Percentiles rank a stretch among this genome's conserved stretches.
Conservation (phyloP, 2,888 invertebrate genomes). For the Oithona nana region DNA sequence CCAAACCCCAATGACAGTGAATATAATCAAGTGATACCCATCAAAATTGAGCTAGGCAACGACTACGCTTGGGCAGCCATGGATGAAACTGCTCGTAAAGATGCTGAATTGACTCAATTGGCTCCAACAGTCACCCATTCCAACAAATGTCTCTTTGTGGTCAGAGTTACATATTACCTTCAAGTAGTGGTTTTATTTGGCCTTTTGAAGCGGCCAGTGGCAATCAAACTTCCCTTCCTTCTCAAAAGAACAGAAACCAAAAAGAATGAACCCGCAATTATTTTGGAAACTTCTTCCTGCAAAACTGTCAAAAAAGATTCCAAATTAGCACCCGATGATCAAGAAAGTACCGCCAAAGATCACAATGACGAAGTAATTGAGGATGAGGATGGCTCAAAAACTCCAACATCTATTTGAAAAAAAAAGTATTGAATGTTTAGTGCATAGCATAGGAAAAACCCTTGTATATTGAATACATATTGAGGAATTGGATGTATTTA, state of each 20-base stretch:
- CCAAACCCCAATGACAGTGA: not conserved
- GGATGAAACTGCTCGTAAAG: not conserved
- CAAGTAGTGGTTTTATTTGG: constrained; percentile 9
- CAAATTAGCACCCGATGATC: too few relatives aligned
- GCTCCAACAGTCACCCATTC: constrained; percentile 8
- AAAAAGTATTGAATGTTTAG: too few relatives aligned
- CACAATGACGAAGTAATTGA: too few relatives aligned
- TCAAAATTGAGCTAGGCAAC: constrained; percentile 3
- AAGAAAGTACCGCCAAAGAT: too few relatives aligned
- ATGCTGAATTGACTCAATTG: not conserved
- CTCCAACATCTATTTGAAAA: too few relatives aligned
- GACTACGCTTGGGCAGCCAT: constrained; percentile 13
- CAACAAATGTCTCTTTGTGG: constrained; percentile 6
- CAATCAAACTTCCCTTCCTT: constrained; percentile 7
- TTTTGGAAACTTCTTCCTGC: too few relatives aligned
- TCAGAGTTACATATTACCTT: constrained; percentile 8
- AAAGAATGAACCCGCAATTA: too few relatives aligned
- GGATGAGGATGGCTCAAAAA: too few relatives aligned
- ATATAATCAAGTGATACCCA: not conserved
- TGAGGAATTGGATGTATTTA: too few relatives aligned
- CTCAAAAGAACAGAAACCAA: not conserved
- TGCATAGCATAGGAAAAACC: too few relatives aligned
- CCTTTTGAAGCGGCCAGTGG: not conserved
- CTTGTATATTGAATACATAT: too few relatives aligned
- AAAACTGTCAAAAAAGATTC: too few relatives aligned